A percentile compares a stretch with the other conserved stretches of the same genome.
These are phyloP conservation scores for pig (Sus scrofa) DNA, from an alignment of 2,113 vertebrate species.

Conservation along the genomic window DNA sequence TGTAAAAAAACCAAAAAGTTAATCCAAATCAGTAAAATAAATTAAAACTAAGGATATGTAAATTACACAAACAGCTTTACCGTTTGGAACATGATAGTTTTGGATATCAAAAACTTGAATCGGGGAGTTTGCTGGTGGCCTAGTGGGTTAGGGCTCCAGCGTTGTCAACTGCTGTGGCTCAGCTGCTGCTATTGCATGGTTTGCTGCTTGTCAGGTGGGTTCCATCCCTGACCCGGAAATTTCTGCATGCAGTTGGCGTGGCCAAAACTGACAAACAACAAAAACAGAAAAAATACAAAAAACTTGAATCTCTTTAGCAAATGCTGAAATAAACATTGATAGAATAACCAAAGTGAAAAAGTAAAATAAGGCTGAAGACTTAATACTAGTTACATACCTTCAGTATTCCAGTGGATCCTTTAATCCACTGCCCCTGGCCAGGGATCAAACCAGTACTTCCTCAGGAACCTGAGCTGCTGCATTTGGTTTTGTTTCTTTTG, in stretches of 20 bases:
- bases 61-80: neutral
- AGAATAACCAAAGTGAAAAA: neutral
- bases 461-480: too few species aligned
- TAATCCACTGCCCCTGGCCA: too few species aligned
- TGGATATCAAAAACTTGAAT: neutral
- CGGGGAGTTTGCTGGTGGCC: too few species aligned
- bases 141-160: too few species aligned
- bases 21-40: neutral
- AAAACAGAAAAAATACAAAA: neutral
- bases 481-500: too few species aligned
- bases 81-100: slow-evolving; percentile 22
- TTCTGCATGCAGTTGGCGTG: too few species aligned
- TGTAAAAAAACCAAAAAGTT: neutral
- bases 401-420: neutral
- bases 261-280: too few species aligned
- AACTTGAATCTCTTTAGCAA: neutral
- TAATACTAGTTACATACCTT: neutral
- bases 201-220: too few species aligned
- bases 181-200: too few species aligned
- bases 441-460: too few species aligned
- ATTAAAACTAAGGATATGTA: neutral
- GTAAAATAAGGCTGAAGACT: neutral
- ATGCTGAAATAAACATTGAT: neutral
- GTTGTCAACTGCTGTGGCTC: too few species aligned
- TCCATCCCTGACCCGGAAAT: too few species aligned